phyloP scores from a whole-genome alignment of 2,888 invertebrate genomes.

The Heliconius sara region DNA sequence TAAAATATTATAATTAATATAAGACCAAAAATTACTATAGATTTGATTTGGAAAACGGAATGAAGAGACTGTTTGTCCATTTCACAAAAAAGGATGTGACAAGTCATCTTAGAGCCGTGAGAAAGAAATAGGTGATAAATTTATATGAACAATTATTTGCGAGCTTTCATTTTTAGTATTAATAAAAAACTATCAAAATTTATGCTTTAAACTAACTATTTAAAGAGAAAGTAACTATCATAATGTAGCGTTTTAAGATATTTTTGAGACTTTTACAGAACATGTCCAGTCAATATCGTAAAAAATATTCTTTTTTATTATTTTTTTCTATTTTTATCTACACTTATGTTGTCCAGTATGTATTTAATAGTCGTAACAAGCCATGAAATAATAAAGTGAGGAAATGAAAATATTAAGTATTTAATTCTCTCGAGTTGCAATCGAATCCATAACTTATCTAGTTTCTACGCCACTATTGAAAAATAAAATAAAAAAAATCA shows the following conservation, averaged over 20 bases:
- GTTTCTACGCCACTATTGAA: not conserved
- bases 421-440: not conserved
- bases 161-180: slow-evolving; percentile 26
- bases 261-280: slow-evolving; percentile 2
- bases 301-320: too few relatives aligned
- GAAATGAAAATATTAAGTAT: too few relatives aligned
- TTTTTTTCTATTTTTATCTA: too few relatives aligned
- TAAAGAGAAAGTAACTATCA: slow-evolving; percentile 24
- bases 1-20: not conserved
- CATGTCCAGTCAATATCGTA: not conserved
- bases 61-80: not conserved
- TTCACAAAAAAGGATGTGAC: not conserved
- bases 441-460: not conserved
- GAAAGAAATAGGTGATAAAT: slow-evolving; percentile 16
- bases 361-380: not conserved
- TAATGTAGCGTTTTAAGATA: not conserved
- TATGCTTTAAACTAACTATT: slow-evolving; percentile 17
- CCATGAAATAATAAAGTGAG: too few relatives aligned
- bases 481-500: too few relatives aligned
- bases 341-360: not conserved
- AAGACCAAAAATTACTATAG: not conserved
- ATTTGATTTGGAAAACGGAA: not conserved
- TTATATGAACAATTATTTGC: slow-evolving; percentile 19
- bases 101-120: slow-evolving; percentile 4
- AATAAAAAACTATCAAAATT: slow-evolving; percentile 18